A percentile compares a stretch with the other conserved stretches of the same genome.
Conservation (phyloP, 2,797 vertebrate genomes). For the Dermochelys coriacea region DNA sequence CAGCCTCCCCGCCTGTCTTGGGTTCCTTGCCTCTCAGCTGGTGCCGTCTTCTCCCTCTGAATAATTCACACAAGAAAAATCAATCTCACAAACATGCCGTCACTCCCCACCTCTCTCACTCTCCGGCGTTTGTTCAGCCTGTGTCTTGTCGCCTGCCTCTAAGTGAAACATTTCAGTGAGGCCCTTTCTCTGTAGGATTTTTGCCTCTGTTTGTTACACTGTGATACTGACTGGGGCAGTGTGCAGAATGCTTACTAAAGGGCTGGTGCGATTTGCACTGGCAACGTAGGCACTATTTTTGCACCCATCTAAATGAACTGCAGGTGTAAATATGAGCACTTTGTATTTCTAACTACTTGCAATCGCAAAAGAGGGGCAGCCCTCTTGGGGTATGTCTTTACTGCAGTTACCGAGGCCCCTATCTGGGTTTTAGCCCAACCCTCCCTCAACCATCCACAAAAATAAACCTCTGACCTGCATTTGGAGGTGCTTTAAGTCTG, state of each 20-base stretch:
- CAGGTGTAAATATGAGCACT: not conserved
- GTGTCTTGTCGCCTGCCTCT: not conserved
- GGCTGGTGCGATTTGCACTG: not conserved
- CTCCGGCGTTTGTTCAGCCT: not conserved
- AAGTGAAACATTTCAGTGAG: not conserved
- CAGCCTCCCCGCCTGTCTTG: slow-evolving; percentile 41
- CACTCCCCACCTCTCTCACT: not conserved
- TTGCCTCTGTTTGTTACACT: not conserved
- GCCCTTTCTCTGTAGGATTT: not conserved
- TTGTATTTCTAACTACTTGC: not conserved
- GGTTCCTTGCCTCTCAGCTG: slow-evolving; percentile 48
- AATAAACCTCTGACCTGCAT: not conserved
- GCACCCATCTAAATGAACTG: not conserved
- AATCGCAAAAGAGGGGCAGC: not conserved
- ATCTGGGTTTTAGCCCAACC: not conserved
- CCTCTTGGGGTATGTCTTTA: not conserved
- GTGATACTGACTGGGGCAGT: not conserved
- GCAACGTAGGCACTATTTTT: not conserved
- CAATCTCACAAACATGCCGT: not conserved
- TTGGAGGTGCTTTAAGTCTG: not conserved
- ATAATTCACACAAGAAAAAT: slow-evolving; percentile 18
- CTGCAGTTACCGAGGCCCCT: not conserved
- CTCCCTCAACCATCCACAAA: not conserved
- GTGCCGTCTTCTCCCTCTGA: slow-evolving; percentile 55
- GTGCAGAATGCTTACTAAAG: not conserved